A percentile compares a stretch with the other conserved stretches of the same genome.
These are phyloP conservation scores for Unio pictorum DNA, from an alignment of 2,888 invertebrate genomes.

Conservation along the genomic window DNA sequence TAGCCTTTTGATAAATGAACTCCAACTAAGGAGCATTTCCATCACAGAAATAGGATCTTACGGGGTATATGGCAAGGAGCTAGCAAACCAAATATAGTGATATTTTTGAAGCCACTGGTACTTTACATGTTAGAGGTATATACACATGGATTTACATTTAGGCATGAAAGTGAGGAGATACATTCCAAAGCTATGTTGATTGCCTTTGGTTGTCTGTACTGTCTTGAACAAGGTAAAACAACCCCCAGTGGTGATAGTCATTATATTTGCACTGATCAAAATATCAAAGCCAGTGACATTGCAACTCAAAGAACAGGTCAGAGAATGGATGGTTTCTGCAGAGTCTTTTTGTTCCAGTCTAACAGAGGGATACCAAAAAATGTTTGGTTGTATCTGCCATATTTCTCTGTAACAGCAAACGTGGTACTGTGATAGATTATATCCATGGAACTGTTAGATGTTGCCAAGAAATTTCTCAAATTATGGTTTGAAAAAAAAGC, in stretches of 20 bases:
- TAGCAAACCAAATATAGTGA: slow-evolving; percentile 13
- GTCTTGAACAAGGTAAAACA: slow-evolving; percentile 3
- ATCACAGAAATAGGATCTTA: slow-evolving; percentile 18
- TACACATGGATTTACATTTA: slow-evolving; percentile 7
- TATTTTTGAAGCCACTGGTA: slow-evolving; percentile 22
- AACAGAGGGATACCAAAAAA: not conserved
- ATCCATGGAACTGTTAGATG: slow-evolving; percentile 28
- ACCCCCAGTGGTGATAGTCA: slow-evolving; percentile 11
- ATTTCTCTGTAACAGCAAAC: slow-evolving; percentile 13
- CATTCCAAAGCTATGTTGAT: slow-evolving; percentile 10
- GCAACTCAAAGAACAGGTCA: slow-evolving; percentile 3
- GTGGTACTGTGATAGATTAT: slow-evolving; percentile 18
- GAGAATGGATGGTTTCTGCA: slow-evolving; percentile 9
- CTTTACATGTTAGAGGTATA: slow-evolving; percentile 10
- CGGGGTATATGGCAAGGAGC: slow-evolving; percentile 4
- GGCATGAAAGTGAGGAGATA: slow-evolving; percentile 2
- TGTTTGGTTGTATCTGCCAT: slow-evolving; percentile 20
- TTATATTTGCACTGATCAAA: slow-evolving; percentile 13
- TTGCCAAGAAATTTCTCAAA: slow-evolving; percentile 16
- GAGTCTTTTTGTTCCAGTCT: too few relatives aligned
- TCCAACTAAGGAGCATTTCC: slow-evolving; percentile 15
- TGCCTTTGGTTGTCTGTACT: slow-evolving; percentile 22
- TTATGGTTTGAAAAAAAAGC: slow-evolving; percentile 19
- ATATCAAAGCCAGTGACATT: slow-evolving; percentile 1
- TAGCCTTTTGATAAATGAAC: slow-evolving; percentile 29